Base-by-base conservation (phyloP, 2,113 vertebrate species). In the Chunga burmeisteri region DNA sequence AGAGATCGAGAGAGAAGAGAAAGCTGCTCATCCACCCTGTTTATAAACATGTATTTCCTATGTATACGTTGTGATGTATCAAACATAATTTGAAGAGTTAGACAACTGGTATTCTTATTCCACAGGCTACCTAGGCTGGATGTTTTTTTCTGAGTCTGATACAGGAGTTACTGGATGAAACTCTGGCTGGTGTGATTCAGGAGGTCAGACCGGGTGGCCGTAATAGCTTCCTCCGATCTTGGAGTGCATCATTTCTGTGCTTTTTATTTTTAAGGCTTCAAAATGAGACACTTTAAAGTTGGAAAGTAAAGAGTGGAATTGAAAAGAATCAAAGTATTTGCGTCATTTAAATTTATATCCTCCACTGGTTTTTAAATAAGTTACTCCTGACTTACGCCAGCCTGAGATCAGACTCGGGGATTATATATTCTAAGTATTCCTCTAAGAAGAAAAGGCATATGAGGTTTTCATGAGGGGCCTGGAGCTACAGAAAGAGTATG, bases 21-120 rank as follows among this genome's bases (percentile, higher is more conserved):
- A 83, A 91, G 50, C 50, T 23, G 50, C 50, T 95, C 34, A 0
- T 38, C 6, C 29, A 29, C n/a, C 13, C 26, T 19, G 0, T 27
- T 86, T 40, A 32, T 1, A 34, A 23, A n/a, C 47, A 23, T 1
- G 0, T 11, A 2, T 73, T 65, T n/a, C 55, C 63, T 83, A 18
- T 12, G 8, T 7, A 1, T 11, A 23, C 4, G 0, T 8, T 19
- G 38, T 9, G 62, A 7, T 25, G 42, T 17, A 50, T 4, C 46
- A 49, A 53, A 61, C 5, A 1, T 0, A 0, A 46, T 25, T 40
- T 25, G 18, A 62, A 78, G 11, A 14, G 7, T 53, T 18, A 7
- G 27, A 38, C 83, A 77, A 26, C 1, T 2, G 8, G 1, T 2
- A 4, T 38, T 63, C 16, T 74, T 36, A 6, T 42, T 27, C 11